phyloP scores from a whole-genome alignment of 1,140 invertebrate genomes.

The Bombus picipes region DNA sequence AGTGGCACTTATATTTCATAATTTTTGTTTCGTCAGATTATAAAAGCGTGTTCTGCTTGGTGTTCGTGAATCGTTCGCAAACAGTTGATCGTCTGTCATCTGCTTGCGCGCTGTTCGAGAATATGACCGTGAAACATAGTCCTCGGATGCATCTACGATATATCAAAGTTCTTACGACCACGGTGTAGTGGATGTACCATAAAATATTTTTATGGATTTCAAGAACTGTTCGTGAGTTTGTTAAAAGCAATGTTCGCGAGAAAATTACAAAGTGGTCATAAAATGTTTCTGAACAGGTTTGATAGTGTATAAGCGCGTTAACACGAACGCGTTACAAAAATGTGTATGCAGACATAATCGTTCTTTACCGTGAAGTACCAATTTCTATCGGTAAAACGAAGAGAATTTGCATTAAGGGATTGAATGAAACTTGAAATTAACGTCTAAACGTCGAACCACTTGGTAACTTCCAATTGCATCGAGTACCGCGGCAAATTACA shows the following conservation, averaged over 20 bases:
- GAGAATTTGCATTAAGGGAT: not conserved
- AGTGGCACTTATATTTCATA: not conserved
- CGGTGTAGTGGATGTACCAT: not conserved
- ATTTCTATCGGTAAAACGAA: not conserved
- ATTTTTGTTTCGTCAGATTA: not conserved
- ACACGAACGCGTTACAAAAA: not conserved
- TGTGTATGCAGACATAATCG: not conserved
- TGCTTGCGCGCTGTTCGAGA: not conserved
- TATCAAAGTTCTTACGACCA: not conserved
- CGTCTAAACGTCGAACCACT: not conserved
- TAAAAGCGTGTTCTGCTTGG: accelerated
- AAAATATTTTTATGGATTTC: not conserved
- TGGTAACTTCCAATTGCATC: not conserved
- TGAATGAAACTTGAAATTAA: not conserved
- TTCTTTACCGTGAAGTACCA: not conserved
- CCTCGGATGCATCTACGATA: not conserved
- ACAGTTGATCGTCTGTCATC: not conserved
- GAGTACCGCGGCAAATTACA: not conserved
- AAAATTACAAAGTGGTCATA: not conserved
- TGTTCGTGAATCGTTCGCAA: too few species aligned
- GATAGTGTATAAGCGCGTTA: not conserved
- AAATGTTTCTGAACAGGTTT: not conserved
- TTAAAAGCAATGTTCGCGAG: not conserved
- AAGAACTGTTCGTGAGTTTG: not conserved
- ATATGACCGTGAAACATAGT: not conserved